These are phyloP conservation scores for Paramacrobiotus metropolitanus DNA, from an alignment of 1,140 invertebrate genomes.

Conservation along the genomic window DNA sequence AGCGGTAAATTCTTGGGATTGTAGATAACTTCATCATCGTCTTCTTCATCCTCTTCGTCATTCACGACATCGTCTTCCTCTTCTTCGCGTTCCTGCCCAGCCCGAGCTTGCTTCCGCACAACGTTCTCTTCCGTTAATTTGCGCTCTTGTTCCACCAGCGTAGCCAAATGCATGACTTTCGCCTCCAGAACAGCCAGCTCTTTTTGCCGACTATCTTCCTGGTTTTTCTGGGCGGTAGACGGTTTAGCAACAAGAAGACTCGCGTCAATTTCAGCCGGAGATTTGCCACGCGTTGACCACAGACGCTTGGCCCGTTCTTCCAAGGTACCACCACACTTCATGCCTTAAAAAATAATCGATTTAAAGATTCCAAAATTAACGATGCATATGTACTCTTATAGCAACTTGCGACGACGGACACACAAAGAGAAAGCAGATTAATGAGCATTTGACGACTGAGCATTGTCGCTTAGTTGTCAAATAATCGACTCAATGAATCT, in stretches of 20 bases:
- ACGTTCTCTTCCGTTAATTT: slow-evolving; percentile 89
- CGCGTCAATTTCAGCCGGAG: slow-evolving; percentile 51
- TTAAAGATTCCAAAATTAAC: slow-evolving; percentile 8
- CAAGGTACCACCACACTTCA: slow-evolving; percentile 36
- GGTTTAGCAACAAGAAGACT: slow-evolving; percentile 63
- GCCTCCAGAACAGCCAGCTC: slow-evolving; percentile 63
- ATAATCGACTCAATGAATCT: too few relatives aligned
- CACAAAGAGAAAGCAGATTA: too few relatives aligned
- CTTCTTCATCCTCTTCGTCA: slow-evolving; percentile 31
- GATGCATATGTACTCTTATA: slow-evolving; percentile 1
- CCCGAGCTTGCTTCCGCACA: slow-evolving; percentile 85
- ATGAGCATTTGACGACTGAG: too few relatives aligned
- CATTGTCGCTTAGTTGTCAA: too few relatives aligned
- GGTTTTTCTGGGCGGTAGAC: slow-evolving; percentile 29
- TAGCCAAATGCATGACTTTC: slow-evolving; percentile 45
- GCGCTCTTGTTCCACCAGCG: slow-evolving; percentile 36
- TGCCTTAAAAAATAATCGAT: slow-evolving; percentile 11
- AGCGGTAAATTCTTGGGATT: slow-evolving; percentile 97
- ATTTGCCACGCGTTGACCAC: slow-evolving; percentile 83
- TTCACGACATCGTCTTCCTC: slow-evolving; percentile 27
- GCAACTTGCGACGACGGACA: too few relatives aligned
- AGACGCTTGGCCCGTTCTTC: slow-evolving; percentile 86
- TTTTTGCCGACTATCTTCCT: slow-evolving; percentile 30
- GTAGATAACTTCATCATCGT: slow-evolving; percentile 81
- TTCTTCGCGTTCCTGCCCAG: slow-evolving; percentile 54